Conservation (phyloP, 2,113 vertebrate genomes). For the Macroglossus sobrinus region DNA sequence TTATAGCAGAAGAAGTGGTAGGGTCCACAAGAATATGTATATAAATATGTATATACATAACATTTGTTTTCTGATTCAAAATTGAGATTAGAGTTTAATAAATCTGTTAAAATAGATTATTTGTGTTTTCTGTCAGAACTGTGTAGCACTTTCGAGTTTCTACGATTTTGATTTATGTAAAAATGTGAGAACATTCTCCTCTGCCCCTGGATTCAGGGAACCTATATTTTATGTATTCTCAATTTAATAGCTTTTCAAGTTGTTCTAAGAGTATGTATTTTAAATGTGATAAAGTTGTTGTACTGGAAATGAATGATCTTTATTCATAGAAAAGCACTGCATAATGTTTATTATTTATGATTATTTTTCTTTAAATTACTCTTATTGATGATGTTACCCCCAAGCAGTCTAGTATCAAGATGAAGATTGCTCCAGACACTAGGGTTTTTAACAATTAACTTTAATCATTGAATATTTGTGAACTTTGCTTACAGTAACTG, state of each 20-base stretch:
- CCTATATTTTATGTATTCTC: neutral
- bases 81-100: neutral
- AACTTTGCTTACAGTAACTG: neutral
- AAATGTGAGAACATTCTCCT: neutral
- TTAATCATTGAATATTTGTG: neutral
- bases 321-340: neutral
- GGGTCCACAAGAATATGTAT: neutral
- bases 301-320: neutral
- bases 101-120: neutral
- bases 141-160: neutral
- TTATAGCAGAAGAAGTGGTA: neutral
- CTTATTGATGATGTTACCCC: neutral
- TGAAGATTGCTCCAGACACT: neutral
- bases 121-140: conserved; percentile 3
- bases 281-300: neutral
- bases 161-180: neutral
- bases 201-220: neutral
- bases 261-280: neutral
- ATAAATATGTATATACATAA: neutral
- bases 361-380: neutral
- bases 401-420: neutral
- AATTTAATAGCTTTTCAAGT: conserved; percentile 7
- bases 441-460: neutral
- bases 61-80: conserved; percentile 7
- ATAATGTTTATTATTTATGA: neutral